These are phyloP conservation scores for Coenonympha arcania DNA, from an alignment of 2,888 invertebrate genomes.

Conservation along the genomic window DNA sequence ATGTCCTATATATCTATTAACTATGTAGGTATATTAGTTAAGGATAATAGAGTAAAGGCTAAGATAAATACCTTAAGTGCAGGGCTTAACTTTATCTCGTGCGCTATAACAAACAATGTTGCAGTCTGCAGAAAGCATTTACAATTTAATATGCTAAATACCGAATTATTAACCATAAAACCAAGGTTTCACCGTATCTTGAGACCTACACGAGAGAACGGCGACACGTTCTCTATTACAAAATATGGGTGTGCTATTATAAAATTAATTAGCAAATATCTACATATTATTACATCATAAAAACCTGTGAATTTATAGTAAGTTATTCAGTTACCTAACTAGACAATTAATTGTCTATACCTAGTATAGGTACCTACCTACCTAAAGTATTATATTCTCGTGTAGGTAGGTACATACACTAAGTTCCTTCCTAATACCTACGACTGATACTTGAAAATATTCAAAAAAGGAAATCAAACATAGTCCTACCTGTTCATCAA, in stretches of 20 bases:
- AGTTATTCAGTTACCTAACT: neutral
- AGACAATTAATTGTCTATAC: neutral
- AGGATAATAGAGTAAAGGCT: neutral
- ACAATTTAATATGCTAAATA: conserved; percentile 16
- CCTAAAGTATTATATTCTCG: neutral
- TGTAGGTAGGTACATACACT: neutral
- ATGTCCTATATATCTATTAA: no score
- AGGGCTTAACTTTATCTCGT: conserved; percentile 11
- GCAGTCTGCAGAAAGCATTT: conserved; percentile 14
- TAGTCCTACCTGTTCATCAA: no score
- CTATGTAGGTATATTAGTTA: no score
- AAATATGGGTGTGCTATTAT: neutral
- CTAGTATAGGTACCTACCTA: no score
- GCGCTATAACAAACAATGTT: conserved; percentile 19
- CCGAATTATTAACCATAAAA: conserved; percentile 12
- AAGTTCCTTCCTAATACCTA: no score
- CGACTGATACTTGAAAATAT: no score
- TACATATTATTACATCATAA: neutral
- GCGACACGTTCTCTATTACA: conserved; percentile 7
- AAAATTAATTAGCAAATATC: conserved; percentile 3
- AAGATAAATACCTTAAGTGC: no score
- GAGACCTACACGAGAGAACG: conserved; percentile 3
- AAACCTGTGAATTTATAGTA: neutral
- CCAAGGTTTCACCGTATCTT: neutral
- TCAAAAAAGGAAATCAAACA: no score